Conservation (phyloP, 2,888 invertebrate species). For the Drosophila putrida region DNA sequence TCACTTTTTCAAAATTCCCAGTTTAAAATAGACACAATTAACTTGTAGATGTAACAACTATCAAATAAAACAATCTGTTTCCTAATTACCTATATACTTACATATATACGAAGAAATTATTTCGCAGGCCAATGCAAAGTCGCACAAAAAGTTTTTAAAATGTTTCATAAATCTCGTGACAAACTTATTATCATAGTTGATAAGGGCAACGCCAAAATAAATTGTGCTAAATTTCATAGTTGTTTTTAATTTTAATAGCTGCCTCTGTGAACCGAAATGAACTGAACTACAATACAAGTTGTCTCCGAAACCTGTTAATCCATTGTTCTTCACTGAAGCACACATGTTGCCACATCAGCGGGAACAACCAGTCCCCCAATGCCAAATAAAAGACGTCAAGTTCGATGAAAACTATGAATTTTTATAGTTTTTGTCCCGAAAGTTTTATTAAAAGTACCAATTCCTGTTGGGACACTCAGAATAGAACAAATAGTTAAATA, state of each 20-base stretch:
- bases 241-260: constrained; percentile 19
- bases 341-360: constrained; percentile 17
- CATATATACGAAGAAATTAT: constrained; percentile 2
- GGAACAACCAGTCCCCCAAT: constrained; percentile 10
- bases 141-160: not conserved
- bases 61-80: constrained; percentile 1
- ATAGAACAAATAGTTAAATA: not conserved
- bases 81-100: not conserved
- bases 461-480: not conserved
- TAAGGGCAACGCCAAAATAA: constrained; percentile 14
- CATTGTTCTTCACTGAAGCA: constrained; percentile 21
- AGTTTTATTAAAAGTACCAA: not conserved
- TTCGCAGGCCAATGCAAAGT: not conserved
- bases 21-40: not conserved
- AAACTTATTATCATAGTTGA: constrained; percentile 41
- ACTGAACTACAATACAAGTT: constrained; percentile 23
- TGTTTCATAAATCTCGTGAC: constrained; percentile 26
- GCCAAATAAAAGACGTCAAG: constrained; percentile 15
- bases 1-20: not conserved
- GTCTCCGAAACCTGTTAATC: constrained; percentile 33
- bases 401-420: not conserved
- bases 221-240: constrained; percentile 35
- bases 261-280: constrained; percentile 38
- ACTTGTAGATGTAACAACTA: not conserved
- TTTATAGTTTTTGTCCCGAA: not conserved